Conservation (phyloP, 2,113 vertebrate genomes). For the Rhinoderma darwinii region DNA sequence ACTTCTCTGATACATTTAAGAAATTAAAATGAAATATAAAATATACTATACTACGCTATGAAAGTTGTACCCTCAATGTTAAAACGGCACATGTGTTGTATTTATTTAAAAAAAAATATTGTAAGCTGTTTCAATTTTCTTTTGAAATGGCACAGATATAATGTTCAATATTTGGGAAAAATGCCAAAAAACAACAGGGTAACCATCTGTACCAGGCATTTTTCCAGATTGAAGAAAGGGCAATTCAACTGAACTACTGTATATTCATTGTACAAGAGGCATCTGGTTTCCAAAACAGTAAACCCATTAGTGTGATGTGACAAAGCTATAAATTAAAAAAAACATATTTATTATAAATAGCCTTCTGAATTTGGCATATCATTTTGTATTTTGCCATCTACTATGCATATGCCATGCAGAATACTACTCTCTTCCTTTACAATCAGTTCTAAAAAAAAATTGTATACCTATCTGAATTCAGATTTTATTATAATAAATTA, state of each 20-base stretch:
- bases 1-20: not conserved
- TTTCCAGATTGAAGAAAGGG: conserved; percentile 39
- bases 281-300: conserved; percentile 50
- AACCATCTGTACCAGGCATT: conserved; percentile 49
- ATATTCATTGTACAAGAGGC: conserved; percentile 42
- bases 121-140: not conserved
- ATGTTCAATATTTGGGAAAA: conserved; percentile 30
- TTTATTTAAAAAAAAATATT: conserved; percentile 7
- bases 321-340: conserved; percentile 24
- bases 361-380: conserved; percentile 19
- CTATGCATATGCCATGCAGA: not conserved
- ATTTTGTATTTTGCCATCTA: not conserved
- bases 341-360: conserved; percentile 38
- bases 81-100: not conserved
- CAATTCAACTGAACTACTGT: conserved; percentile 41
- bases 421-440: not conserved
- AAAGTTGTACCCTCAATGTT: not conserved
- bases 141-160: conserved; percentile 22
- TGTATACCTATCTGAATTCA: not conserved
- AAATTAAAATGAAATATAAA: not conserved
- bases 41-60: not conserved
- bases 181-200: conserved; percentile 39
- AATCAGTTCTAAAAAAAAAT: not conserved
- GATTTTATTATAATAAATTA: not conserved
- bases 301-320: conserved; percentile 28